Evolutionary conservation across 2,888 invertebrate genomes (phyloP).

Genomic region (Drosophila basisetae): DNA sequence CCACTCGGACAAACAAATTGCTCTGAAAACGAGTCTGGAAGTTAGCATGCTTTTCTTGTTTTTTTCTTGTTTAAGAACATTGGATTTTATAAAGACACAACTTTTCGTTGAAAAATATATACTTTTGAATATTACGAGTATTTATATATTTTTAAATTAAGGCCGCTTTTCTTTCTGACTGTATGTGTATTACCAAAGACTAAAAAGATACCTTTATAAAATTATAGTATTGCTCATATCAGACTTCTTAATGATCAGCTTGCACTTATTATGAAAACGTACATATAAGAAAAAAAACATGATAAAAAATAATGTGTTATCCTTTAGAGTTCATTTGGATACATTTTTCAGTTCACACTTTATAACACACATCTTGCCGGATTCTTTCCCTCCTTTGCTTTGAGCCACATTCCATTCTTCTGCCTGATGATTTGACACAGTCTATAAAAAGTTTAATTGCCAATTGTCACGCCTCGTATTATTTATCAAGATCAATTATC

Average conservation of each 20-base stretch:
- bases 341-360: not conserved
- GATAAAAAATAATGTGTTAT: not conserved
- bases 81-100: not conserved
- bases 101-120: not conserved
- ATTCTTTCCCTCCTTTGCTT: not conserved
- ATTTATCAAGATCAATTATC: slow-evolving; percentile 27
- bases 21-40: not conserved
- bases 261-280: too few relatives aligned
- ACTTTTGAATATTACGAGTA: too few relatives aligned
- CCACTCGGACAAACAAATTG: not conserved
- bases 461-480: slow-evolving; percentile 23
- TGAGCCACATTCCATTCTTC: not conserved
- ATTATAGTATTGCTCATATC: not conserved
- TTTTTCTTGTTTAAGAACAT: not conserved
- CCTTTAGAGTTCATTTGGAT: not conserved
- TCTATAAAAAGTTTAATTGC: slow-evolving; percentile 38
- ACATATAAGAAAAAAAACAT: not conserved
- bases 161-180: not conserved
- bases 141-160: too few relatives aligned
- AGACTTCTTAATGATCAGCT: not conserved
- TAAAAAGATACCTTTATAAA: not conserved
- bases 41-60: not conserved
- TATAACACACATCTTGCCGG: not conserved
- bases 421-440: slow-evolving; percentile 29
- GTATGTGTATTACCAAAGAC: not conserved